These are phyloP conservation scores for Beris chalybata DNA, from an alignment of 2,888 invertebrate species.

Conservation along the genomic window DNA sequence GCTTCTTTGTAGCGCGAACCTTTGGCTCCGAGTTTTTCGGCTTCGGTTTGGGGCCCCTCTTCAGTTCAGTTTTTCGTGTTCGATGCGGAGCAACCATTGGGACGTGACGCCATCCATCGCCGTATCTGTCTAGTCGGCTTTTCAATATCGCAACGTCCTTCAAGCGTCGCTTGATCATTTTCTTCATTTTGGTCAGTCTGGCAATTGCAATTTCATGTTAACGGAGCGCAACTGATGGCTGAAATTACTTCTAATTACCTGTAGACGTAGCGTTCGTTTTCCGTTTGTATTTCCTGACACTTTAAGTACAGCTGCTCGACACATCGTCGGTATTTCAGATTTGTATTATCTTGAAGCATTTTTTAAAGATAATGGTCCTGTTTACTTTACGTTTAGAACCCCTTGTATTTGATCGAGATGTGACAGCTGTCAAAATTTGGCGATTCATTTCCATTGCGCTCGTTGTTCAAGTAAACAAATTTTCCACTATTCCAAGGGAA, in stretches of 20 bases:
- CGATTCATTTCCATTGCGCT: too few relatives aligned
- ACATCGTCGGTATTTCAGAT: slow-evolving; percentile 48
- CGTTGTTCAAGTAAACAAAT: not conserved
- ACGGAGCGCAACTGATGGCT: not conserved
- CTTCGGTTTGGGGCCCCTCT: slow-evolving; percentile 54
- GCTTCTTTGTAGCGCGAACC: slow-evolving; percentile 25
- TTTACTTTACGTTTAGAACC: too few relatives aligned
- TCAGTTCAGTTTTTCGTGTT: slow-evolving; percentile 53
- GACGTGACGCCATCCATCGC: slow-evolving; percentile 52
- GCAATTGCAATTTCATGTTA: not conserved
- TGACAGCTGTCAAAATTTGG: too few relatives aligned
- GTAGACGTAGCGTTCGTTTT: slow-evolving; percentile 53
- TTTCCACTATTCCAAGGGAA: not conserved
- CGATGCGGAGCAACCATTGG: slow-evolving; percentile 52
- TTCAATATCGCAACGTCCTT: slow-evolving; percentile 52
- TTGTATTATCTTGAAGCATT: slow-evolving; percentile 48
- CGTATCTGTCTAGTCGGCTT: slow-evolving; percentile 50
- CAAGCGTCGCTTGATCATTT: slow-evolving; percentile 47
- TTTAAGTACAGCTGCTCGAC: slow-evolving; percentile 49
- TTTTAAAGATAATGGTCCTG: not conserved
- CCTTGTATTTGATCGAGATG: too few relatives aligned
- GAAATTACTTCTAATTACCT: slow-evolving; percentile 43
- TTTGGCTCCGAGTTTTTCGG: slow-evolving; percentile 41
- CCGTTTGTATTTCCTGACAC: slow-evolving; percentile 51
- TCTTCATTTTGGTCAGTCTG: slow-evolving; percentile 52